Percentiles rank a stretch among this genome's conserved stretches.
Evolutionary conservation across 2,888 invertebrate genomes (phyloP).

Genomic region (Ditylenchus weischeri): DNA sequence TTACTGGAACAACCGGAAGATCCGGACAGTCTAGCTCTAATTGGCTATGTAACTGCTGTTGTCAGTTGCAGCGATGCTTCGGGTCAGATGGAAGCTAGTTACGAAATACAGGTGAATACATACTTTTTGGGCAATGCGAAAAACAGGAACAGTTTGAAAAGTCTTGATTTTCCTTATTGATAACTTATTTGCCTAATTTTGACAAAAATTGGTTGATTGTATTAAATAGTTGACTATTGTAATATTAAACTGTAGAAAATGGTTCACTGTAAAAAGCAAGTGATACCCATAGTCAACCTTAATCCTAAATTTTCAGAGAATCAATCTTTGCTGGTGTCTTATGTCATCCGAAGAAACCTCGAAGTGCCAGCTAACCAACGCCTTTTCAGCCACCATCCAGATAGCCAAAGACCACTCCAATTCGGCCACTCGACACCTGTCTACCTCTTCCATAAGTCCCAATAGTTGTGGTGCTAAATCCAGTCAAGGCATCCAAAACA

Average conservation of each 20-base stretch:
- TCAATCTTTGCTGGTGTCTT: conserved; percentile 46
- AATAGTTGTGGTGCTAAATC: not conserved
- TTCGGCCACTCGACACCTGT: not conserved
- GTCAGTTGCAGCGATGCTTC: conserved; percentile 45
- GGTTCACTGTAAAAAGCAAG: not conserved
- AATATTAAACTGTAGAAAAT: not conserved
- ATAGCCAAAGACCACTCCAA: not conserved
- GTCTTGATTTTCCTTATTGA: too few species aligned
- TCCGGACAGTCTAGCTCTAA: conserved; percentile 87
- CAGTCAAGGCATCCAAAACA: conserved; percentile 7
- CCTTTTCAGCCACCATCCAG: conserved; percentile 46
- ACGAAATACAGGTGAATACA: conserved; percentile 44
- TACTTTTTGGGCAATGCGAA: not conserved
- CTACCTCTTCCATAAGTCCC: not conserved
- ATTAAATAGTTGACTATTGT: too few species aligned
- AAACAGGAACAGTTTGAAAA: too few species aligned
- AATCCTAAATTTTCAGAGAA: conserved; percentile 17
- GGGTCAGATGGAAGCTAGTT: conserved; percentile 43
- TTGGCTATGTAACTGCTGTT: conserved; percentile 61
- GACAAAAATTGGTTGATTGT: too few species aligned
- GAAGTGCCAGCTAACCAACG: conserved; percentile 48
- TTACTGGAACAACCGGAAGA: conserved; percentile 84
- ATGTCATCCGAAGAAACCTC: conserved; percentile 44
- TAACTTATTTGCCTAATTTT: too few species aligned
- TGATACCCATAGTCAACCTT: too few species aligned